phyloP scores from a whole-genome alignment of 2,113 vertebrate genomes.

The Chionomys nivalis region DNA sequence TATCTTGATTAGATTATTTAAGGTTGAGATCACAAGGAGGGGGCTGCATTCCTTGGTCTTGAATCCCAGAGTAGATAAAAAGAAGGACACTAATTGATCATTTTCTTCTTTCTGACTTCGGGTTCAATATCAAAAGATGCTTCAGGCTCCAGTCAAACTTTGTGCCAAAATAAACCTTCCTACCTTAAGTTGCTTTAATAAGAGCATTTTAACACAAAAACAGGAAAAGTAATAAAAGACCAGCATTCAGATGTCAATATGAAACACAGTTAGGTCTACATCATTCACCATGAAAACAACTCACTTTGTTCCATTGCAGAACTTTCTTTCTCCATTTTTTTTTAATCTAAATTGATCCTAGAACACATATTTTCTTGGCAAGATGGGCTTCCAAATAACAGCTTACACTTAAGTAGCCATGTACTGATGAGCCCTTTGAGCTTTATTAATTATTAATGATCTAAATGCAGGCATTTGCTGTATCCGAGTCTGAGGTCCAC shows the following conservation, averaged over 20 bases:
- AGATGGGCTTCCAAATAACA: neutral
- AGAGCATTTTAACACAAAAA: neutral
- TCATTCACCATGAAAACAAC: neutral
- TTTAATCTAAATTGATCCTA: neutral
- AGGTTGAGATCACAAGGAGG: too few relatives aligned
- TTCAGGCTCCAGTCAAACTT: neutral
- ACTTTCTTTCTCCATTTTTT: conserved; percentile 7
- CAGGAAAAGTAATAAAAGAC: neutral
- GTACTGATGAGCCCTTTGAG: conserved; percentile 34
- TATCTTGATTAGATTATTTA: neutral
- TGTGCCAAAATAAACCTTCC: neutral
- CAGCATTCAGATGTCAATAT: neutral
- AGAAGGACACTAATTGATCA: neutral
- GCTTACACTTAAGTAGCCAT: conserved; percentile 32
- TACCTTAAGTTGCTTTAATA: neutral
- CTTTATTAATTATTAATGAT: conserved; percentile 56
- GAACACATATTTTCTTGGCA: conserved; percentile 1
- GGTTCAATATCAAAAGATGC: too few relatives aligned
- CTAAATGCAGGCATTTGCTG: neutral
- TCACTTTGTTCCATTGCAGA: neutral
- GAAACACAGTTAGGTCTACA: neutral
- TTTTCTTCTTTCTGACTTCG: neutral
- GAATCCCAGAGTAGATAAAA: too few relatives aligned
- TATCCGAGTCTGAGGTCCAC: neutral
- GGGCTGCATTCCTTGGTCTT: neutral